Percentiles rank a stretch among this genome's conserved stretches.
Conservation (phyloP, 2,888 invertebrate genomes). For the Petrolisthes manimaculis region DNA sequence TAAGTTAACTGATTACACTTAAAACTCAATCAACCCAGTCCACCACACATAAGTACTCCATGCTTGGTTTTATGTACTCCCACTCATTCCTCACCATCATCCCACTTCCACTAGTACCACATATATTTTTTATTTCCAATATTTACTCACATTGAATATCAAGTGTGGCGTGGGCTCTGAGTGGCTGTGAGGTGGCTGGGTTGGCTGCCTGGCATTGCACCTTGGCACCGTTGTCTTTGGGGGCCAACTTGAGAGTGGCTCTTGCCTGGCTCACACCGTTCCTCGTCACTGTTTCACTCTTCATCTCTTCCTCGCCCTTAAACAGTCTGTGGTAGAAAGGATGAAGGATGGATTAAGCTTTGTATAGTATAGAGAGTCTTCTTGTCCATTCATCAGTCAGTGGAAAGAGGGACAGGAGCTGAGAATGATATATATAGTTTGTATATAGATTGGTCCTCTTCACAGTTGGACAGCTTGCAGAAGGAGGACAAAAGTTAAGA, state of each 20-base stretch:
- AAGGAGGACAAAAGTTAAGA: too few relatives aligned
- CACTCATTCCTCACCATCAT: not conserved
- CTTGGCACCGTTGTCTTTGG: conserved; percentile 40
- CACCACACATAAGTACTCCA: not conserved
- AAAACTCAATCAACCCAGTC: too few relatives aligned
- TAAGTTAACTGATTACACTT: too few relatives aligned
- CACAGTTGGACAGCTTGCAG: too few relatives aligned
- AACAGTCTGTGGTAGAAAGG: conserved; percentile 19
- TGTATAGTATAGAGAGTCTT: too few relatives aligned
- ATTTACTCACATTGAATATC: conserved; percentile 32
- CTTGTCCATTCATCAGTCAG: too few relatives aligned
- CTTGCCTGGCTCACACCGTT: conserved; percentile 10
- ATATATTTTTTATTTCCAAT: not conserved
- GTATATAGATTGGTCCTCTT: too few relatives aligned
- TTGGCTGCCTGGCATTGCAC: conserved; percentile 31
- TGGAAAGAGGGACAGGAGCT: too few relatives aligned
- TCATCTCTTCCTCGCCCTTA: conserved; percentile 29
- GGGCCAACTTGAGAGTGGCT: conserved; percentile 5
- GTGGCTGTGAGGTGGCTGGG: conserved; percentile 24
- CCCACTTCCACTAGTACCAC: not conserved
- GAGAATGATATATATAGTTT: too few relatives aligned
- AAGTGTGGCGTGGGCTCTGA: conserved; percentile 27
- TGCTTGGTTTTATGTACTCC: not conserved
- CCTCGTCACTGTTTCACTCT: conserved; percentile 8
- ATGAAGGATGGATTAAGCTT: not conserved